Conservation (phyloP, 1,140 invertebrate species). For the Eurosta solidaginis region DNA sequence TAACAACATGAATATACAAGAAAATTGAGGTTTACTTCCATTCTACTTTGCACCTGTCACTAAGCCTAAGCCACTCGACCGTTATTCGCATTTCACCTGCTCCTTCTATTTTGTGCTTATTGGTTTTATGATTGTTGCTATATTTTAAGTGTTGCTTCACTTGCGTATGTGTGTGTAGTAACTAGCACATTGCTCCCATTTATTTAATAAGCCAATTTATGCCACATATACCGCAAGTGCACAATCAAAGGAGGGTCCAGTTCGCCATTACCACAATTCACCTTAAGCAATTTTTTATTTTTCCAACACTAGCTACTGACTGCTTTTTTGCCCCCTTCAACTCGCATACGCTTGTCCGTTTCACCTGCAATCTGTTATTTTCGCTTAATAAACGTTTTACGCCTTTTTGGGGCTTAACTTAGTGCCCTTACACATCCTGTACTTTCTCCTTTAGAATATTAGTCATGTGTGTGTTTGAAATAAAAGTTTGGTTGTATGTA, state of each 20-base stretch:
- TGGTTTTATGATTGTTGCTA: neutral
- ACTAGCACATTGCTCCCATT: neutral
- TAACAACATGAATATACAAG: neutral
- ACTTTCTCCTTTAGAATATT: neutral
- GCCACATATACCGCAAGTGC: neutral
- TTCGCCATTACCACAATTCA: neutral
- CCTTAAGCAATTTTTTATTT: neutral
- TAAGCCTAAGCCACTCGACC: conserved; percentile 14
- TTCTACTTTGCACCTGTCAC: neutral
- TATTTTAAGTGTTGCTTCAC: neutral
- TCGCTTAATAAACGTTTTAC: conserved; percentile 25
- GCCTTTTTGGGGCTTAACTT: neutral
- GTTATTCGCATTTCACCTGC: neutral
- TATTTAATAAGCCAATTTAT: conserved; percentile 29
- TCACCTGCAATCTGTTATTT: conserved; percentile 19
- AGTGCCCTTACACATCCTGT: neutral
- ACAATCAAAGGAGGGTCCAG: neutral
- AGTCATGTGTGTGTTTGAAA: neutral
- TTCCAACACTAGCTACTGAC: neutral
- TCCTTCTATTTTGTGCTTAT: neutral
- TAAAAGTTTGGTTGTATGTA: neutral
- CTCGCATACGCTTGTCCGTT: neutral
- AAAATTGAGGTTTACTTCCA: neutral
- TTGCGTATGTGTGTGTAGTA: neutral
- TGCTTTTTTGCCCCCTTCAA: neutral